Conservation (phyloP, 2,113 vertebrate species). For the Willisornis vidua region DNA sequence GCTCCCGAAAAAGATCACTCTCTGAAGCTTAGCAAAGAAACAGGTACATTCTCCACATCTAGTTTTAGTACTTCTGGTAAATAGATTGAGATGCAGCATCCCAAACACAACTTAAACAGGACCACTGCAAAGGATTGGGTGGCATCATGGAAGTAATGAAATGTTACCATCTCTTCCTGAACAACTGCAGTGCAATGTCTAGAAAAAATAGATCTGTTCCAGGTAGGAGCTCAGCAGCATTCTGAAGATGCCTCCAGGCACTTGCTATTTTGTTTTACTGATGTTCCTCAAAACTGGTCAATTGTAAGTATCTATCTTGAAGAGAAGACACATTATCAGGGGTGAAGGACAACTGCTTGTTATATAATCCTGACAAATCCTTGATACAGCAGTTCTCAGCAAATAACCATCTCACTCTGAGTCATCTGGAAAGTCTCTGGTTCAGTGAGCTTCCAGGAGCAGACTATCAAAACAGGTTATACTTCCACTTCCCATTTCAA, state of each 20-base stretch:
- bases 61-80: background rate
- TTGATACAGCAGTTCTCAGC: slow-evolving; percentile 31
- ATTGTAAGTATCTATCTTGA: background rate
- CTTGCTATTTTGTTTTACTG: slow-evolving; percentile 1
- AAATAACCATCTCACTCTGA: background rate
- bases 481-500: slow-evolving; percentile 59
- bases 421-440: slow-evolving; percentile 46
- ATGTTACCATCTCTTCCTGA: background rate
- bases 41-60: background rate
- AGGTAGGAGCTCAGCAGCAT: background rate
- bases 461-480: slow-evolving; percentile 35
- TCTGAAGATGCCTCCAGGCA: background rate
- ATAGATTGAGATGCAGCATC: rapidly evolving
- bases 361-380: slow-evolving; percentile 41
- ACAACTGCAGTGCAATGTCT: background rate
- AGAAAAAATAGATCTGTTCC: background rate
- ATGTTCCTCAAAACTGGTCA: background rate
- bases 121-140: background rate
- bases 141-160: background rate
- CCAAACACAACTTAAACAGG: background rate
- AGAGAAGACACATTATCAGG: background rate
- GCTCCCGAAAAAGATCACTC: background rate
- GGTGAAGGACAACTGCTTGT: background rate
- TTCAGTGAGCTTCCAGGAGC: slow-evolving; percentile 56
- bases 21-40: background rate